Base-by-base conservation (phyloP, 1,140 invertebrate species). In the Pseudobourletiella spinata region DNA sequence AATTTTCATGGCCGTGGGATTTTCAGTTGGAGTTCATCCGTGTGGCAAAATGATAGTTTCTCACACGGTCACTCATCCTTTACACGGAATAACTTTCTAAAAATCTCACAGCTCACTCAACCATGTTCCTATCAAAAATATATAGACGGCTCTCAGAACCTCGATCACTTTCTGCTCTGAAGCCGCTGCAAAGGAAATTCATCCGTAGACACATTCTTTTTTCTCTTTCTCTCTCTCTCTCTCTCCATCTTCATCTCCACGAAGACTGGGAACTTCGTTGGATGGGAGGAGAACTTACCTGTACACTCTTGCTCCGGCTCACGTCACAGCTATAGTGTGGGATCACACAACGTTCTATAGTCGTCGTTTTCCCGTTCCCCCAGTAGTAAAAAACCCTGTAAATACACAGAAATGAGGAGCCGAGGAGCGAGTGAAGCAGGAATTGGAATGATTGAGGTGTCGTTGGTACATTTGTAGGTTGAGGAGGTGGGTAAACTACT, bases 61-160 rank as follows among this genome's bases (percentile, higher is more conserved):
- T 15, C 44, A 6, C 44, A 48, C 44, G 44, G 44, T 48, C 44
- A 48, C 44, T 48, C 44, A 48, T 48, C 44, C 44, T 48, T 48
- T 48, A 48, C 44, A 48, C 18, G 20, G 44, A n/a, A 8, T 39
- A 39, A 39, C 32, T 39, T 39, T 39, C 32, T 39, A 39, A 39
- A n/a, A n/a, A n/a, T n/a, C 32, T 39, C n/a, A 11, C n/a, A 39
- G 32, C n/a, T 39, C 32, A 39, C 32, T 39, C 32, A 39, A 39
- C 8, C 32, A 39, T 39, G 32, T 11, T 39, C 8, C 32, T 39
- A 39, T 39, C 32, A 39, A 39, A 39, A 39, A 11, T 39, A 39
- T 39, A 39, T 39, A 39, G 32, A 39, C 32, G n/a, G n/a, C n/a
- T n/a, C 32, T 39, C 32, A 39, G n/a, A 39, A 39, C n/a, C n/a